These are phyloP conservation scores for Lepus europaeus DNA, from an alignment of 2,113 vertebrate genomes.

Conservation along the genomic window DNA sequence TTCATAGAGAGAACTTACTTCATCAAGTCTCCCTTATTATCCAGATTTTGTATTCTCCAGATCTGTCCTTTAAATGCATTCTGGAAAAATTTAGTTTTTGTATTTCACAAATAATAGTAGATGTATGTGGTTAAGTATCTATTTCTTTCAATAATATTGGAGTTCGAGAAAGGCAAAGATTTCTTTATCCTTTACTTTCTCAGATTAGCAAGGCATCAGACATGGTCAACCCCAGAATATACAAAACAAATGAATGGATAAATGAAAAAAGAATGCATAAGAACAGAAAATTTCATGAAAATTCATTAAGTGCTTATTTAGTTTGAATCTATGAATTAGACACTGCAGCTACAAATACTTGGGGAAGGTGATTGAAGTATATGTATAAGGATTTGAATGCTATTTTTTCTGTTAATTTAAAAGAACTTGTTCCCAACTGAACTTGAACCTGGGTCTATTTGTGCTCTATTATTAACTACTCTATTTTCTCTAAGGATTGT, in stretches of 20 bases:
- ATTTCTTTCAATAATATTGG: neutral
- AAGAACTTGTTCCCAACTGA: neutral
- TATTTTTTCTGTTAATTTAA: slow-evolving; percentile 22
- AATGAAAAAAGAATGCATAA: neutral
- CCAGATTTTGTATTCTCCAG: neutral
- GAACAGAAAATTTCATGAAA: neutral
- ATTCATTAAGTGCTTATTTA: neutral
- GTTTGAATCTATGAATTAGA: neutral
- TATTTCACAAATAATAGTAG: neutral
- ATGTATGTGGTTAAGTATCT: neutral
- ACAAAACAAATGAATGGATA: neutral
- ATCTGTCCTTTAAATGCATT: neutral
- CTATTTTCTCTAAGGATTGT: neutral
- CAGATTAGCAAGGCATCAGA: neutral
- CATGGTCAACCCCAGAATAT: neutral
- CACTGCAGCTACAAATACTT: neutral
- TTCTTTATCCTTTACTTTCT: neutral
- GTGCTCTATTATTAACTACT: neutral
- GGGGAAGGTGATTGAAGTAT: neutral
- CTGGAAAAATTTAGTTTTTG: neutral
- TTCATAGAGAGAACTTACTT: neutral
- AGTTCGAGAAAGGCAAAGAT: neutral
- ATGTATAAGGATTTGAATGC: neutral
- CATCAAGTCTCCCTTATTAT: neutral
- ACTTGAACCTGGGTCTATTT: slow-evolving; percentile 13